Percentiles rank a stretch among this genome's conserved stretches.
These are phyloP conservation scores for Paedocypris micromegethes DNA, from an alignment of 2,797 vertebrate genomes.

Conservation along the genomic window DNA sequence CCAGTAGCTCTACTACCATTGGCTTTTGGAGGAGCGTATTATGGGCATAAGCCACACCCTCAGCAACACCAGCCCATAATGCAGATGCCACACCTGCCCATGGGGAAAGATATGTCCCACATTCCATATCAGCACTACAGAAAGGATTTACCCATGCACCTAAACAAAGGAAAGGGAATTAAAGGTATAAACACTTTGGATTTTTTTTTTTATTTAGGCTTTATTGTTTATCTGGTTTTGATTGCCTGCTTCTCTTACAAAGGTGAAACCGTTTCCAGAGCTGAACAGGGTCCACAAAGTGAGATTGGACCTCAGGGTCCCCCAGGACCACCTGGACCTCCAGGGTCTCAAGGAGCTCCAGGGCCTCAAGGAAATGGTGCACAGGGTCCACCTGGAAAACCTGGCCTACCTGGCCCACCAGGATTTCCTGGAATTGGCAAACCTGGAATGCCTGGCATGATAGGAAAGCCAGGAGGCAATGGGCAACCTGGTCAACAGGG, in stretches of 20 bases:
- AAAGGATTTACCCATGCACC: constrained; percentile 84
- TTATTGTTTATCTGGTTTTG: not conserved
- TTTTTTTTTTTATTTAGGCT: not conserved
- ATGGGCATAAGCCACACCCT: constrained; percentile 87
- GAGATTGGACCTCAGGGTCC: constrained; percentile 64
- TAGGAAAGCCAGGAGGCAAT: constrained; percentile 83
- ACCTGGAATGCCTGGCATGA: constrained; percentile 86
- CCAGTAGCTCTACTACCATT: constrained; percentile 68
- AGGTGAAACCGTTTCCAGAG: constrained; percentile 70
- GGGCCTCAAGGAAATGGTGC: constrained; percentile 83
- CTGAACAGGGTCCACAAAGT: constrained; percentile 68
- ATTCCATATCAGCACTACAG: constrained; percentile 88
- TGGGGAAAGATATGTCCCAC: constrained; percentile 85
- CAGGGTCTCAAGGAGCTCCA: constrained; percentile 66
- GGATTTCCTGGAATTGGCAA: constrained; percentile 88
- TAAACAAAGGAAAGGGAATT: constrained; percentile 84
- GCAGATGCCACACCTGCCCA: constrained; percentile 83
- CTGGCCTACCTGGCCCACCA: constrained; percentile 74
- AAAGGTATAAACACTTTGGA: constrained; percentile 75
- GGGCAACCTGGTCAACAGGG: constrained; percentile 83
- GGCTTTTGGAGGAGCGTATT: constrained; percentile 80
- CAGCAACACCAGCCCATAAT: constrained; percentile 86
- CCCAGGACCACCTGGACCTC: constrained; percentile 79
- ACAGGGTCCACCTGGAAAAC: constrained; percentile 80
- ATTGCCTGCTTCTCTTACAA: constrained; percentile 18